phyloP scores from a whole-genome alignment of 2,797 vertebrate species.

The Benthosema pterotum region DNA sequence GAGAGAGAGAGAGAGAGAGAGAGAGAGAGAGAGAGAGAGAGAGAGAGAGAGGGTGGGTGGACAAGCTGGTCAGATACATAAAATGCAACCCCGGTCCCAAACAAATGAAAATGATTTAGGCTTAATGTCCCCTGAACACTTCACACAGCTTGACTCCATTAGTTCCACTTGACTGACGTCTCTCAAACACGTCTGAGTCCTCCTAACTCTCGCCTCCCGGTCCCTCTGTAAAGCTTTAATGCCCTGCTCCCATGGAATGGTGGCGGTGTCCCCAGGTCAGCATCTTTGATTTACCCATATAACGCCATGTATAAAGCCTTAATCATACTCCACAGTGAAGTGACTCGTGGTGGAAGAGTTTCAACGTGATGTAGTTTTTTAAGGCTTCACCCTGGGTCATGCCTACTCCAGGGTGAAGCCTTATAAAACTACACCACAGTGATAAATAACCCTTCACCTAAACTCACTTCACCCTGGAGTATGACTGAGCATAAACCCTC shows the following conservation, averaged over 20 bases:
- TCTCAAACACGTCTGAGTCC: slow-evolving; percentile 47
- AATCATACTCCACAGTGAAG: no score
- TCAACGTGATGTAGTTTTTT: no score
- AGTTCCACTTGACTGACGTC: slow-evolving; percentile 70
- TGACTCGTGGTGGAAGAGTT: no score
- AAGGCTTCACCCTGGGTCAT: no score
- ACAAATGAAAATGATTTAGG: slow-evolving; percentile 70
- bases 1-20: no score
- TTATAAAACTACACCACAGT: no score
- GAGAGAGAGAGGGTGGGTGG: background rate
- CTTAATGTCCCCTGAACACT: slow-evolving; percentile 63
- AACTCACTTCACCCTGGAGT: no score
- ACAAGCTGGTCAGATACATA: slow-evolving; percentile 49
- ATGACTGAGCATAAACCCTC: no score
- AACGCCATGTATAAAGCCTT: no score
- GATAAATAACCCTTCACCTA: no score
- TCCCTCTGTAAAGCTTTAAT: slow-evolving; percentile 37
- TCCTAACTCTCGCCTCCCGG: slow-evolving; percentile 16
- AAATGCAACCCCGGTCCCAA: slow-evolving; percentile 29
- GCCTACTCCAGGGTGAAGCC: no score
- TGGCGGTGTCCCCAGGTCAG: slow-evolving; percentile 49
- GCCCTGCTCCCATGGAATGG: slow-evolving; percentile 36
- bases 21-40: no score
- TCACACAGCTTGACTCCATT: slow-evolving; percentile 71
- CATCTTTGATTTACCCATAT: slow-evolving; percentile 42